Evolutionary conservation across 2,888 invertebrate species (phyloP).

Genomic region (Molorchus minor): DNA sequence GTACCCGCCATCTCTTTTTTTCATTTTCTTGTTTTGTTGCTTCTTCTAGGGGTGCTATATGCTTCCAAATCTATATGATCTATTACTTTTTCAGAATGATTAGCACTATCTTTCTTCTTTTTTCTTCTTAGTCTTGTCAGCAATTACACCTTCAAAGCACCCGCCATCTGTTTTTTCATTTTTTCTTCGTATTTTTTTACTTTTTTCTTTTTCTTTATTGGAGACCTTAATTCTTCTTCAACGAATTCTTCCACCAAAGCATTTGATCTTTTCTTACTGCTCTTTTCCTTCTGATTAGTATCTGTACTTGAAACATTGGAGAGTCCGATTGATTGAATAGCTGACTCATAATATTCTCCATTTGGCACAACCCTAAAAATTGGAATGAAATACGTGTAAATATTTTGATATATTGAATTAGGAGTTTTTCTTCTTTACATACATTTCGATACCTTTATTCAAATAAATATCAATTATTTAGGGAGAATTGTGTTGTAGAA

Average conservation of each 20-base stretch:
- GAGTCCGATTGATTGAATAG: neutral
- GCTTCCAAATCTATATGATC: neutral
- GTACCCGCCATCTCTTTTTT: conserved; percentile 10
- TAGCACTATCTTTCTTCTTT: too few relatives aligned
- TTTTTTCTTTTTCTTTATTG: conserved; percentile 20
- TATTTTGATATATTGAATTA: too few relatives aligned
- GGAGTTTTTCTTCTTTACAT: too few relatives aligned
- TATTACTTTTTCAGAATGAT: neutral
- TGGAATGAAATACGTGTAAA: too few relatives aligned
- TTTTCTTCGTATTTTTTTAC: neutral
- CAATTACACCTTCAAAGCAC: neutral
- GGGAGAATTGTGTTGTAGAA: too few relatives aligned
- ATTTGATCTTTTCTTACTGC: conserved; percentile 5
- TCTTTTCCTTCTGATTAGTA: neutral
- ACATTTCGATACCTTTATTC: too few relatives aligned
- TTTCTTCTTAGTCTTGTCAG: conserved; percentile 1
- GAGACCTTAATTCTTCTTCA: neutral
- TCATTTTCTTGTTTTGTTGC: neutral
- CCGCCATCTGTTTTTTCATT: neutral
- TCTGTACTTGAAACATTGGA: neutral
- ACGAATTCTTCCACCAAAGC: neutral
- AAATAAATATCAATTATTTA: too few relatives aligned
- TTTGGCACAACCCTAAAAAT: conserved; percentile 23
- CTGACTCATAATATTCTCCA: neutral
- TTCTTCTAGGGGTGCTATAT: too few relatives aligned